Base-by-base conservation (phyloP, 2,888 invertebrate genomes). In the Flexamia atlantica region DNA sequence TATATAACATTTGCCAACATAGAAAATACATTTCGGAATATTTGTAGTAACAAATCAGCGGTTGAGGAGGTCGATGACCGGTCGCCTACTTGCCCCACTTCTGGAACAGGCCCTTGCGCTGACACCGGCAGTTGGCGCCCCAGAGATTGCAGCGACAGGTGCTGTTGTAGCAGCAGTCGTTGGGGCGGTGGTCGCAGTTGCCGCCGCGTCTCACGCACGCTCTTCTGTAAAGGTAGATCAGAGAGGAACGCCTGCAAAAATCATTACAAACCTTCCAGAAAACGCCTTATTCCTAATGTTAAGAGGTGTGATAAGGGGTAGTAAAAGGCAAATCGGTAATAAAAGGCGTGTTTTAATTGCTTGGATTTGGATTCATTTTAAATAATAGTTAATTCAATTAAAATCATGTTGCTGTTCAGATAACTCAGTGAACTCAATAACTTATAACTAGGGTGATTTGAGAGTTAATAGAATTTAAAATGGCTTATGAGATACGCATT, bases 121-220 rank as follows among this genome's bases (percentile, higher is more conserved):
- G 96, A 90, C 97, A 97, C 89, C 95, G 93, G 90, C 97, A 97
- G 92, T 97, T 97, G 89, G 95, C 94, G 85, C 97, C 96, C 96
- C 96, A 97, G 82, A 97, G 92, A 91, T 97, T 97, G 93, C 97
- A 97, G 86, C 97, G 93, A 91, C 97, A 97, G 86, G 96, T 95
- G 86, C 95, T 95, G 88, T 95, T 95, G 92, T 94, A 94, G 92
- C 97, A 97, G 92, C 97, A 97, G 90, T 96, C 96, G 86, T 95
- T 94, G 9, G 95, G 95, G 85, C 96, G 93, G 90, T 96, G 95
- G 90, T 97, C 96, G 91, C 97, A 97, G 91, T 95, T 95, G 86
- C 95, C 95, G 4, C 95, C 95, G 86, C 96, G 94, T 88, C 94
- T 93, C 88, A 97, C 93, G 92, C 97, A 97, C 82, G 86, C 84